Evolutionary conservation across 30 jellyfish, hydroid and myxozoan species (phyloP).

Genomic region (Calvadosia cruxmelitensis): DNA sequence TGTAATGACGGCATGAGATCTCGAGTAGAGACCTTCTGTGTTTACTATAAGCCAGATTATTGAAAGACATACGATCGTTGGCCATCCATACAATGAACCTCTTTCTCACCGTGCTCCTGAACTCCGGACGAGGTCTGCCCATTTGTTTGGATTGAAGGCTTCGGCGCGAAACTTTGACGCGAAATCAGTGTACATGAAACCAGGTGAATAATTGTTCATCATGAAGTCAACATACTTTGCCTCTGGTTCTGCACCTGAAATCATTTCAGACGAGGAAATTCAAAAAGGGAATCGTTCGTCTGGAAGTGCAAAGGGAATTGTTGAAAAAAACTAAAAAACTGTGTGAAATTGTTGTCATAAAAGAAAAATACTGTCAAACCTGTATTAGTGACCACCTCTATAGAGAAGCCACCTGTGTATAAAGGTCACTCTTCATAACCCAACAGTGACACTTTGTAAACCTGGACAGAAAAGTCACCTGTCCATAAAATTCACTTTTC

Average conservation of each 20-base stretch:
- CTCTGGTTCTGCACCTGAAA: slow-evolving; percentile 6
- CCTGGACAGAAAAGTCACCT: too few relatives aligned
- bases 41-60: not conserved
- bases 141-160: slow-evolving; percentile 47
- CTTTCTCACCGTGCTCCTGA: slow-evolving; percentile 90
- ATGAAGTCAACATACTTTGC: slow-evolving; percentile 28
- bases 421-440: too few relatives aligned
- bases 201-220: slow-evolving; percentile 67
- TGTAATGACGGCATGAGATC: not conserved
- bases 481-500: too few relatives aligned
- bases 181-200: slow-evolving; percentile 63
- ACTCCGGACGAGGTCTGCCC: slow-evolving; percentile 64
- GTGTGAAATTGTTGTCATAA: too few relatives aligned
- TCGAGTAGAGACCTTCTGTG: not conserved
- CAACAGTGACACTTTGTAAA: too few relatives aligned
- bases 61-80: not conserved
- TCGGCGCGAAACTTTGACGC: slow-evolving; percentile 72
- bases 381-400: not conserved
- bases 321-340: too few relatives aligned
- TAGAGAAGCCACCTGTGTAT: not conserved
- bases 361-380: not conserved
- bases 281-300: too few relatives aligned
- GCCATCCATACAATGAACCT: too few relatives aligned
- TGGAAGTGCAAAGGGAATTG: too few relatives aligned
- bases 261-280: too few relatives aligned